phyloP scores from a whole-genome alignment of 2,888 invertebrate genomes.

The Chelonus formosanus region DNA sequence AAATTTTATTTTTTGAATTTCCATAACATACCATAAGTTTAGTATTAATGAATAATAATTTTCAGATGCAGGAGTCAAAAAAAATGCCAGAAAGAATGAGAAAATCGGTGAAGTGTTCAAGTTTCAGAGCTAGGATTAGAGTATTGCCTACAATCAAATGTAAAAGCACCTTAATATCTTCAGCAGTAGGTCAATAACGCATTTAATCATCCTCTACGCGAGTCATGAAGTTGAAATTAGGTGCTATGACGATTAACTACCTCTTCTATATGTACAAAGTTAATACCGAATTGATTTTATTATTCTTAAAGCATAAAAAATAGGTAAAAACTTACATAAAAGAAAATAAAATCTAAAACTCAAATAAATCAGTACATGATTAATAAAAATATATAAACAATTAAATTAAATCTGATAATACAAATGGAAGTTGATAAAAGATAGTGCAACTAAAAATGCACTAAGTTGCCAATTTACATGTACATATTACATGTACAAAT shows the following conservation, averaged over 20 bases:
- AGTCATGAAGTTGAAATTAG: conserved; percentile 52
- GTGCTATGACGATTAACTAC: conserved; percentile 59
- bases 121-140: conserved; percentile 27
- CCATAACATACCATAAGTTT: too few relatives aligned
- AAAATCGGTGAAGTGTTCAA: conserved; percentile 17
- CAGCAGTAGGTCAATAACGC: conserved; percentile 25
- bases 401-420: too few relatives aligned
- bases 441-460: not conserved
- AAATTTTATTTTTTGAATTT: too few relatives aligned
- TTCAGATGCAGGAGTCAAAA: conserved; percentile 26
- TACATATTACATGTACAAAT: conserved; percentile 33
- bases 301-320: conserved; percentile 32
- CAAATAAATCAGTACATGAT: conserved; percentile 30
- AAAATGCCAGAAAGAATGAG: conserved; percentile 14
- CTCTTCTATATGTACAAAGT: conserved; percentile 60
- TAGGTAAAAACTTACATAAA: conserved; percentile 1
- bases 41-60: not conserved
- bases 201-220: conserved; percentile 25
- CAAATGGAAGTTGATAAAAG: too few relatives aligned
- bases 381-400: conserved; percentile 30
- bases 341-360: not conserved
- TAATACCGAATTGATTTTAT: conserved; percentile 45
- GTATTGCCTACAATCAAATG: conserved; percentile 14
- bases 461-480: conserved; percentile 28
- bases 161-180: conserved; percentile 1